These are phyloP conservation scores for Poecilia picta DNA, from an alignment of 2,797 vertebrate genomes.

Conservation along the genomic window DNA sequence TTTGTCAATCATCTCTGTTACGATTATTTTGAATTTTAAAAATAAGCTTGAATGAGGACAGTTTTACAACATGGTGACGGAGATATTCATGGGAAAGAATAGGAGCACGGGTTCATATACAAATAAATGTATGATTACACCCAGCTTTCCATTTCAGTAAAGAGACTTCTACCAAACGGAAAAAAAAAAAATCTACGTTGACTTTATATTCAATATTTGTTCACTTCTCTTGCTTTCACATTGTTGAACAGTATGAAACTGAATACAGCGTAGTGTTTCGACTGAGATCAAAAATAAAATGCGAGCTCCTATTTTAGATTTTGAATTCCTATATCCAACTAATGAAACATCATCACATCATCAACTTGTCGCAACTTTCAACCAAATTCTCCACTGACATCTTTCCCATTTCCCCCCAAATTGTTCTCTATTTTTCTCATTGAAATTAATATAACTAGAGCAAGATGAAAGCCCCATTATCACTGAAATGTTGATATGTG, in stretches of 20 bases:
- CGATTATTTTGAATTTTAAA: background rate
- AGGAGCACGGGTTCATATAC: background rate
- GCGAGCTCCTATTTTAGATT: background rate
- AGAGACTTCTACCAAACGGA: background rate
- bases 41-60: background rate
- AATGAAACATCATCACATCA: background rate
- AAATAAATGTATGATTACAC: background rate
- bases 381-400: background rate
- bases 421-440: background rate
- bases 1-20: background rate
- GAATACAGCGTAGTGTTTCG: background rate
- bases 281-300: background rate
- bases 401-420: background rate
- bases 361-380: background rate
- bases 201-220: background rate
- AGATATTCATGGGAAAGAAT: background rate
- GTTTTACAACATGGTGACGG: background rate
- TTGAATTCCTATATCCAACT: background rate
- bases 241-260: background rate
- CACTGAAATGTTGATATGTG: background rate
- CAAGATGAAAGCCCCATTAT: background rate
- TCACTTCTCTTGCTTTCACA: background rate
- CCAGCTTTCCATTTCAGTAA: background rate
- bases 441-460: background rate
- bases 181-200: background rate